These are phyloP conservation scores for Cotesia vestalis DNA, from an alignment of 1,140 invertebrate species.

Conservation along the genomic window DNA sequence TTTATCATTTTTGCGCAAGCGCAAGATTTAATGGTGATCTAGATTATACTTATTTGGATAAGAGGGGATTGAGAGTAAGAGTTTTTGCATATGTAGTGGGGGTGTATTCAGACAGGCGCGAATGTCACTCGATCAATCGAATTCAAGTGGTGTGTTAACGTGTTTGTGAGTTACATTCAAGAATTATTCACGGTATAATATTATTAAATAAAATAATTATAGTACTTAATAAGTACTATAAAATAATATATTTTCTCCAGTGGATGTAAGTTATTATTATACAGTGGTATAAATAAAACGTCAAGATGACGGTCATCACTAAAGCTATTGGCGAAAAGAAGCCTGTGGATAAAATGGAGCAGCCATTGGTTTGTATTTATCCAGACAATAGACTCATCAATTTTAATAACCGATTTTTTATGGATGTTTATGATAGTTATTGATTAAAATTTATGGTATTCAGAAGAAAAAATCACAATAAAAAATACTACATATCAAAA, in stretches of 20 bases:
- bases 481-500: no score
- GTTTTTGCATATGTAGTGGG: no score
- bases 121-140: conserved; percentile 42
- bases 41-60: no score
- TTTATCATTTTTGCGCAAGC: no score
- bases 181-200: neutral
- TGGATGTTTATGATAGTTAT: neutral
- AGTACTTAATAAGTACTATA: neutral
- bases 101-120: conserved; percentile 23
- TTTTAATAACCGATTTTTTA: conserved; percentile 49
- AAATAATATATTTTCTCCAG: neutral
- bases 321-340: conserved; percentile 74
- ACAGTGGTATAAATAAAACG: conserved; percentile 1
- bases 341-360: conserved; percentile 69
- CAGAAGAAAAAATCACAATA: no score
- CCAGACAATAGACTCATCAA: conserved; percentile 36
- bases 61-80: no score
- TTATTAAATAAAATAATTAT: conserved; percentile 3
- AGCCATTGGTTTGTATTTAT: conserved; percentile 69
- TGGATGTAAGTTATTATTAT: neutral
- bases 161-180: conserved; percentile 24
- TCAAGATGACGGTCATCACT: conserved; percentile 73
- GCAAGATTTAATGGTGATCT: no score
- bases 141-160: conserved; percentile 30
- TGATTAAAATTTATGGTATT: no score